Percentiles rank a stretch among this genome's conserved stretches.
Conservation (phyloP, 1,140 invertebrate genomes). For the Chironomus striatipennis region DNA sequence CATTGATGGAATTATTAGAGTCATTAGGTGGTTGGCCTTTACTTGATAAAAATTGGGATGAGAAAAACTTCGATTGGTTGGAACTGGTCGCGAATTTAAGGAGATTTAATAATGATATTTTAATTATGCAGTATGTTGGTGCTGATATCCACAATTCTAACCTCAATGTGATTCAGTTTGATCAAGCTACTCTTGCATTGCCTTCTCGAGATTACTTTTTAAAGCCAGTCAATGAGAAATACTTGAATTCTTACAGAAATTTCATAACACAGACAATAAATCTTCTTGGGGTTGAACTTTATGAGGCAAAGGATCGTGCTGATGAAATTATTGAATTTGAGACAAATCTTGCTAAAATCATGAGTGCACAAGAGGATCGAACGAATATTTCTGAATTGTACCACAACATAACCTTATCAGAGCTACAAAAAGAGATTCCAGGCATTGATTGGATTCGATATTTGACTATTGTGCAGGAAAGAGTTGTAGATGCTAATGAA, state of each 20-base stretch:
- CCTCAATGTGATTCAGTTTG: constrained; percentile 77
- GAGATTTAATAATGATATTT: constrained; percentile 71
- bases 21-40: constrained; percentile 81
- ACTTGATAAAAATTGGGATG: constrained; percentile 53
- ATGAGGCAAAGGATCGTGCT: constrained; percentile 53
- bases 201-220: constrained; percentile 81
- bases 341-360: constrained; percentile 57
- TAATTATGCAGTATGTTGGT: constrained; percentile 76
- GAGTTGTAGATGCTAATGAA: constrained; percentile 54
- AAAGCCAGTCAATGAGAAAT: constrained; percentile 55
- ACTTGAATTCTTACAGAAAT: constrained; percentile 67
- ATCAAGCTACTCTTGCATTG: constrained; percentile 78
- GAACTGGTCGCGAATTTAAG: constrained; percentile 64
- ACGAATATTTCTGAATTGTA: constrained; percentile 73
- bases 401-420: constrained; percentile 61
- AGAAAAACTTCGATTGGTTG: constrained; percentile 62
- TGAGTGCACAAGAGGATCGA: constrained; percentile 68
- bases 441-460: constrained; percentile 71
- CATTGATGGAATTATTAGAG: constrained; percentile 60
- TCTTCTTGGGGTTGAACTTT: constrained; percentile 54
- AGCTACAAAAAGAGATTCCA: constrained; percentile 58
- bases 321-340: constrained; percentile 75
- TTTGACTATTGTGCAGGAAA: constrained; percentile 62
- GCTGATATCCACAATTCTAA: constrained; percentile 84
- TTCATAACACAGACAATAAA: constrained; percentile 63